Percentiles rank a stretch among this genome's conserved stretches.
Conservation (phyloP, 2,113 vertebrate genomes). For the Pampusana beccarii region DNA sequence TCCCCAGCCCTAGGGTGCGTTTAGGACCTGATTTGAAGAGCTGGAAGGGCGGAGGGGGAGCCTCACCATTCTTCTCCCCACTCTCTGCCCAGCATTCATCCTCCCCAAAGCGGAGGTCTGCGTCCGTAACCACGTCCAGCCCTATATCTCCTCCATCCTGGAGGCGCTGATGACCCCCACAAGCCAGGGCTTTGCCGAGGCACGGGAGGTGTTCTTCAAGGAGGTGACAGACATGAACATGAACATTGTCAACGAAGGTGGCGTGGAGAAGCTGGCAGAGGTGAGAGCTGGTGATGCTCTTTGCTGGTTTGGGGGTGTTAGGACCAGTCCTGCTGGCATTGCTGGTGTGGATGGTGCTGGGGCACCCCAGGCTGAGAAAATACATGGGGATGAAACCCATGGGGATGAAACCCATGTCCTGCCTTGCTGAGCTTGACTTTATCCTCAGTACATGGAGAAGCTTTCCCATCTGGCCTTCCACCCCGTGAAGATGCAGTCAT, state of each 20-base stretch:
- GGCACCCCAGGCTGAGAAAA: not conserved
- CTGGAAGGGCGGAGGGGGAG: not conserved
- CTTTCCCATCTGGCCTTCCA: slow-evolving; percentile 94
- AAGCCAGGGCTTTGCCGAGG: slow-evolving; percentile 93
- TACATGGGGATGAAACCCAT: rapidly evolving
- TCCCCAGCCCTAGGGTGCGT: not conserved
- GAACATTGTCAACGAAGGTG: slow-evolving; percentile 89
- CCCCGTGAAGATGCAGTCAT: slow-evolving; percentile 96
- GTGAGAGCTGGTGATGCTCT: slow-evolving; percentile 68
- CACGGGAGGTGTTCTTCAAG: slow-evolving; percentile 90
- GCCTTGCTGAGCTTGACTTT: not conserved
- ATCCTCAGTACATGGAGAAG: slow-evolving; percentile 89
- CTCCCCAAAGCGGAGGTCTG: slow-evolving; percentile 90
- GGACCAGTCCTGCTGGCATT: not conserved
- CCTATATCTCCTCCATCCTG: slow-evolving; percentile 93
- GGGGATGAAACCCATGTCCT: no score
- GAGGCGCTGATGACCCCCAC: slow-evolving; percentile 96
- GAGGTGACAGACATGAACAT: slow-evolving; percentile 95
- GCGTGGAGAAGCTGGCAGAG: slow-evolving; percentile 87
- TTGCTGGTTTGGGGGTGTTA: not conserved
- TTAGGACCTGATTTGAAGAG: not conserved
- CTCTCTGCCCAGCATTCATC: slow-evolving; percentile 78
- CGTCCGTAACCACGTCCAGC: slow-evolving; percentile 88
- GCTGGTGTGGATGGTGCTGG: not conserved
- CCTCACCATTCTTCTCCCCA: not conserved